phyloP scores from a whole-genome alignment of 1,140 invertebrate genomes.

The Tetragnatha versicolor region DNA sequence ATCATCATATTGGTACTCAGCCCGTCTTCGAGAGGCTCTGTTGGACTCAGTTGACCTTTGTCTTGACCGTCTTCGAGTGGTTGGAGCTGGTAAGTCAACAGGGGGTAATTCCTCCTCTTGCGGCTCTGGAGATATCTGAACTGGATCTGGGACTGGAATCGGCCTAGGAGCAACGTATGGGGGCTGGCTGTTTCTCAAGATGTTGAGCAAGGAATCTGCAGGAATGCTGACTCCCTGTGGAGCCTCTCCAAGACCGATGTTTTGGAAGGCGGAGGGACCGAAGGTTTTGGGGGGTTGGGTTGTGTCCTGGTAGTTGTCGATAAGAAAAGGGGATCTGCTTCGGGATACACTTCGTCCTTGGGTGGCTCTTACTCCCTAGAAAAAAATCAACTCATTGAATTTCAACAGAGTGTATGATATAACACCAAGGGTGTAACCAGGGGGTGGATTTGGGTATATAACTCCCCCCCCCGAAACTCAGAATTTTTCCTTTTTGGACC shows the following conservation, averaged over 20 bases:
- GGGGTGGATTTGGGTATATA: too few species aligned
- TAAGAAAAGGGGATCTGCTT: not conserved
- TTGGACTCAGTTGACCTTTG: constrained; percentile 6
- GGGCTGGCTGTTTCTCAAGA: constrained; percentile 1
- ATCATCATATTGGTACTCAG: not conserved
- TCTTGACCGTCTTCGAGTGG: not conserved
- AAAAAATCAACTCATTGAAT: too few species aligned
- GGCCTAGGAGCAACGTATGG: not conserved
- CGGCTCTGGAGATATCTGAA: not conserved
- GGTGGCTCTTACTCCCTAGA: not conserved
- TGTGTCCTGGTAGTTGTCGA: not conserved
- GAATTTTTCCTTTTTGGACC: too few species aligned
- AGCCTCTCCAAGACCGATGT: constrained; percentile 43
- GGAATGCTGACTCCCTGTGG: constrained; percentile 33
- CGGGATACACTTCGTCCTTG: not conserved
- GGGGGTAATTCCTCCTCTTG: not conserved
- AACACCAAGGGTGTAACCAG: too few species aligned
- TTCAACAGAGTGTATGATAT: too few species aligned
- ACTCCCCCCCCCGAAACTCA: too few species aligned
- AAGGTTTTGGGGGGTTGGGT: constrained; percentile 5
- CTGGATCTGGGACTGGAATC: not conserved
- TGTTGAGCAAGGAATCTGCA: constrained; percentile 36
- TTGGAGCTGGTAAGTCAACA: not conserved
- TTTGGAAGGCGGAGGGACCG: constrained; percentile 44
- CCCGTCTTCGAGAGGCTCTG: not conserved